phyloP scores from a whole-genome alignment of 2,113 vertebrate species.

The Chitala chitala region DNA sequence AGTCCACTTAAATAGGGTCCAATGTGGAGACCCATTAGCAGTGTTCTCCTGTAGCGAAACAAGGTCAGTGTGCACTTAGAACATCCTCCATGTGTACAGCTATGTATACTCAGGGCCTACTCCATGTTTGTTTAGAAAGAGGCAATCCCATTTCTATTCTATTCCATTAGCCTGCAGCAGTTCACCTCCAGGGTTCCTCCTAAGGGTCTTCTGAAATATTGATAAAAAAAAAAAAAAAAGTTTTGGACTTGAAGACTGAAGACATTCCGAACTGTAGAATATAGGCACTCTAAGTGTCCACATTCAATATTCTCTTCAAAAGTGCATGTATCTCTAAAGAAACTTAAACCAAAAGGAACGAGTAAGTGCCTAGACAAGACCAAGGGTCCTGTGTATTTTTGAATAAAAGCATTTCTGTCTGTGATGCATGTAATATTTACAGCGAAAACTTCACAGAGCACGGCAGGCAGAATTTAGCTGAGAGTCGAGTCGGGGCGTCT shows the following conservation, averaged over 20 bases:
- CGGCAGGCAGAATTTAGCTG: slow-evolving; percentile 39
- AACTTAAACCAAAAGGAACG: slow-evolving; percentile 64
- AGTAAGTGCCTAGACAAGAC: slow-evolving; percentile 58
- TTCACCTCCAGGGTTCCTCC: slow-evolving; percentile 91
- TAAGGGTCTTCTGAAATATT: slow-evolving; percentile 98
- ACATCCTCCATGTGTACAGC: slow-evolving; percentile 27
- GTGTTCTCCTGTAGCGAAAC: slow-evolving; percentile 50
- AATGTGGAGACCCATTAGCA: slow-evolving; percentile 52
- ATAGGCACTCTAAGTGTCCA: slow-evolving; percentile 54
- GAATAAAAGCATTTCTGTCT: slow-evolving; percentile 53
- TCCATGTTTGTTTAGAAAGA: slow-evolving; percentile 89
- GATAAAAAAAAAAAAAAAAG: slow-evolving; percentile 67
- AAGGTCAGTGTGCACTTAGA: slow-evolving; percentile 49
- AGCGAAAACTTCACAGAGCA: slow-evolving; percentile 31
- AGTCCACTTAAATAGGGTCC: slow-evolving; percentile 52
- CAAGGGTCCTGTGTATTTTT: slow-evolving; percentile 68
- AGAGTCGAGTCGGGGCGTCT: background rate
- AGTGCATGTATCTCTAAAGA: slow-evolving; percentile 56
- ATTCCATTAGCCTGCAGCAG: slow-evolving; percentile 92
- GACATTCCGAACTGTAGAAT: slow-evolving; percentile 46
- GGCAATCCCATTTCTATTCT: slow-evolving; percentile 88
- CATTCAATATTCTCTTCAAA: slow-evolving; percentile 46
- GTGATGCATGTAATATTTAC: slow-evolving; percentile 53
- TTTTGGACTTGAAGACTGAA: slow-evolving; percentile 53
- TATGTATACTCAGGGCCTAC: slow-evolving; percentile 42